A percentile compares a stretch with the other conserved stretches of the same genome.
Conservation (phyloP, 2,113 vertebrate genomes). For the Cyanoliseus patagonus region DNA sequence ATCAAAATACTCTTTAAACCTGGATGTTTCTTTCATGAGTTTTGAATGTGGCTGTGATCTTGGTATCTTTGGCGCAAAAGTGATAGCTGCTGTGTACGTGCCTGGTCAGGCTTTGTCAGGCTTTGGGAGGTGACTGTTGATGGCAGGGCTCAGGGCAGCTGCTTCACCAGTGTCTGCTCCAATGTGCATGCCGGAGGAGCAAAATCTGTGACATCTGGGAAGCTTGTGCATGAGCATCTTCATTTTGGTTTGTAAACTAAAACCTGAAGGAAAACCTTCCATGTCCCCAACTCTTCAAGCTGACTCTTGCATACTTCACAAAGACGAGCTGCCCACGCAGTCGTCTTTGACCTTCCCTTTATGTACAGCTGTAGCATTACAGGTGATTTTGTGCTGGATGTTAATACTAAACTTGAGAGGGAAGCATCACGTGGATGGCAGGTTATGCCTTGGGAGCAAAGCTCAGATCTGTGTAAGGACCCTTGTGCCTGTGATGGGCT, state of each 20-base stretch:
- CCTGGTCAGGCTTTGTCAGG: not conserved
- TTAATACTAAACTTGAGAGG: accelerated
- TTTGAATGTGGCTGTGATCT: not conserved
- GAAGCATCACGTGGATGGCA: not conserved
- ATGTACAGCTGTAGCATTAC: accelerated
- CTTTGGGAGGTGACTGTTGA: not conserved
- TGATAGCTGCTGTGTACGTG: not conserved
- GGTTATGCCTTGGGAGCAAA: not conserved
- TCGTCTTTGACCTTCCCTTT: not conserved
- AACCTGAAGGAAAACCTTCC: not conserved
- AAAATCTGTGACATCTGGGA: not conserved
- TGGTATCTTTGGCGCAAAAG: not conserved
- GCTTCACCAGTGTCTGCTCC: not conserved
- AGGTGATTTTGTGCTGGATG: not conserved
- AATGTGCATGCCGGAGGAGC: no score
- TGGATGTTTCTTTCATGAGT: not conserved
- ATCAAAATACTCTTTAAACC: not conserved
- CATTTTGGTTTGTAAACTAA: not conserved
- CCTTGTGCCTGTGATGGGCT: accelerated
- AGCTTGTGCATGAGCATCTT: not conserved
- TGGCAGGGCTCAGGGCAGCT: not conserved
- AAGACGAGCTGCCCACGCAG: accelerated
- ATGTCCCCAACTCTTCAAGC: not conserved
- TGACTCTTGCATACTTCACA: not conserved
- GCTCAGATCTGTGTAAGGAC: accelerated